phyloP scores from a whole-genome alignment of 2,797 vertebrate genomes.

The Sebastes oblongus region DNA sequence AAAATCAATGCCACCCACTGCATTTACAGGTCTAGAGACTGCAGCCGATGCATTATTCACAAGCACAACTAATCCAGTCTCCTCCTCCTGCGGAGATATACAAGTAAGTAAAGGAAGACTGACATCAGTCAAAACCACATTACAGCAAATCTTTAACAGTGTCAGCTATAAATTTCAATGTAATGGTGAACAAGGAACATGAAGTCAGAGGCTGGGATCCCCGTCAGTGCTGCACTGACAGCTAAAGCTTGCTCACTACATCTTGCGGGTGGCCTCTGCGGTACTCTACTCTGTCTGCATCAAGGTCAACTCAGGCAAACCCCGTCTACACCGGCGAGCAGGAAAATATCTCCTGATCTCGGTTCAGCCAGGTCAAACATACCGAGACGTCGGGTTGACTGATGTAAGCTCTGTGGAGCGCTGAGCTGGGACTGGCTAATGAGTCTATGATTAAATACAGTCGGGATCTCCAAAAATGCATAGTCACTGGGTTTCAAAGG shows the following conservation, averaged over 20 bases:
- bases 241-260: background rate
- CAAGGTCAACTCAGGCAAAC: constrained; percentile 50
- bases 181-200: background rate
- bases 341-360: constrained; percentile 46
- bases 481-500: constrained; percentile 6
- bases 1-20: constrained; percentile 56
- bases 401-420: constrained; percentile 21
- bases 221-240: constrained; percentile 5
- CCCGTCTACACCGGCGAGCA: constrained; percentile 12
- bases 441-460: constrained; percentile 18
- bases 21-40: constrained; percentile 50
- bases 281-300: constrained; percentile 13
- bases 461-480: background rate
- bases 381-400: constrained; percentile 13
- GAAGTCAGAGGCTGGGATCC: background rate
- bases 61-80: constrained; percentile 40
- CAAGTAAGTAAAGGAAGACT: background rate
- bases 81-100: constrained; percentile 17
- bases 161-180: background rate
- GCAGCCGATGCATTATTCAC: constrained; percentile 49
- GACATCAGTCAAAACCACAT: background rate
- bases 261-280: constrained; percentile 48
- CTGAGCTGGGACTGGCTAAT: constrained; percentile 27
- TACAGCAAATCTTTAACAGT: background rate
- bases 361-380: constrained; percentile 43